Conservation (phyloP, 2,888 invertebrate genomes). For the Noctua fimbriata region DNA sequence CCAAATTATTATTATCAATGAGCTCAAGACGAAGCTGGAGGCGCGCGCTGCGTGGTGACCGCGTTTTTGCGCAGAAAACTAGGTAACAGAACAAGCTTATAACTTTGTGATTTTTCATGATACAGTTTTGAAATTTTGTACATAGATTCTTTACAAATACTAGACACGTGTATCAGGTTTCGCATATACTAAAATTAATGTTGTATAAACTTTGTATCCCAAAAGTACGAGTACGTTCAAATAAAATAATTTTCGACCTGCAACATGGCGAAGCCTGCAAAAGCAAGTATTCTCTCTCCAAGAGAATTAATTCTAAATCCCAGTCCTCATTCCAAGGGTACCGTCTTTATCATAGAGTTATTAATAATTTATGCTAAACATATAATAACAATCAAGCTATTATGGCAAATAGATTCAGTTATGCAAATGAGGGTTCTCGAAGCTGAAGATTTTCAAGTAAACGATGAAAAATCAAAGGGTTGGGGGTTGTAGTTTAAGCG, state of each 20-base stretch:
- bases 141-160: too few relatives aligned
- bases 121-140: too few relatives aligned
- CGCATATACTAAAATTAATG: too few relatives aligned
- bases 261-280: background rate
- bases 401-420: slow-evolving; percentile 51
- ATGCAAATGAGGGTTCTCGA: slow-evolving; percentile 50
- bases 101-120: too few relatives aligned
- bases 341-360: slow-evolving; percentile 48
- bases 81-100: too few relatives aligned
- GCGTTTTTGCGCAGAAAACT: too few relatives aligned
- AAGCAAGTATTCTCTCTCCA: slow-evolving; percentile 25
- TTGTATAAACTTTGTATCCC: too few relatives aligned
- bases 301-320: slow-evolving; percentile 51
- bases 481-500: slow-evolving; percentile 26
- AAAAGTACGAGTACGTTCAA: background rate
- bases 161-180: too few relatives aligned
- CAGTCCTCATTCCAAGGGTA: slow-evolving; percentile 29
- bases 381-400: slow-evolving; percentile 60
- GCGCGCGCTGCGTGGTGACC: too few relatives aligned
- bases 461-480: slow-evolving; percentile 54
- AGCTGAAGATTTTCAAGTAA: slow-evolving; percentile 36
- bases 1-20: too few relatives aligned
- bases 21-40: too few relatives aligned
- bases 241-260: background rate
- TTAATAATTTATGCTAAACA: slow-evolving; percentile 66